Evolutionary conservation across 1,140 invertebrate genomes (phyloP), one percentile per base, ranked within the genome.

Genomic region (Lithobius niger): DNA sequence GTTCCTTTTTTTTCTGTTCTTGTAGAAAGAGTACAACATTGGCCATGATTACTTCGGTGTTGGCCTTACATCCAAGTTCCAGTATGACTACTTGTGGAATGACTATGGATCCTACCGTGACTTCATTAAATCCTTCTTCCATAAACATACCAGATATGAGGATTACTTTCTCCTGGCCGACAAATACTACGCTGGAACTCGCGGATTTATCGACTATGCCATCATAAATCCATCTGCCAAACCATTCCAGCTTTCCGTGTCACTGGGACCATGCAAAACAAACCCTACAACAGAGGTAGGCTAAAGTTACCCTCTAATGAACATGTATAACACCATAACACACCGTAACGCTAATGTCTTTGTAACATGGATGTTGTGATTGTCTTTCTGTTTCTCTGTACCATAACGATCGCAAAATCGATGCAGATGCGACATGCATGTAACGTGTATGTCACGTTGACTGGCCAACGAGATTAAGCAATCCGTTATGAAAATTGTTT

Each of bases 221-320:
- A 4, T 47, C 6, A 4, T 50, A 15, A 40, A 55, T 22, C 54
- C 54, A 21, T 27, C 24, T 10, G 13, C 19, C 4, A 49, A 31
- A 22, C 44, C 44, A 15, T 55, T 52, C 45, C 16, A 55, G 3
- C 27, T 50, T 6, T 49, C 48, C 6, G 27, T 55, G 18, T 16
- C 3, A 18, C 49, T 6, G 26, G n/a, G 3, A 3, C 44, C 21
- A 2, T 21, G 47, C 25, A 52, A 6, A 15, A 3, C 4, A 27
- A 27, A 49, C 22, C 54, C 54, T 3, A 49, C 45, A 50, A 49
- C 54, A 18, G 44, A 55, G 22, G 54, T 55, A 50, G 10, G 40
- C 13, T 6, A 45, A 45, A n/a, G n/a, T n/a, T n/a, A n/a, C n/a
- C n/a, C n/a, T n/a, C n/a, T n/a, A n/a, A n/a, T n/a, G n/a, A n/a